phyloP scores from a whole-genome alignment of 2,113 vertebrate genomes.

The Festucalex cinctus region DNA sequence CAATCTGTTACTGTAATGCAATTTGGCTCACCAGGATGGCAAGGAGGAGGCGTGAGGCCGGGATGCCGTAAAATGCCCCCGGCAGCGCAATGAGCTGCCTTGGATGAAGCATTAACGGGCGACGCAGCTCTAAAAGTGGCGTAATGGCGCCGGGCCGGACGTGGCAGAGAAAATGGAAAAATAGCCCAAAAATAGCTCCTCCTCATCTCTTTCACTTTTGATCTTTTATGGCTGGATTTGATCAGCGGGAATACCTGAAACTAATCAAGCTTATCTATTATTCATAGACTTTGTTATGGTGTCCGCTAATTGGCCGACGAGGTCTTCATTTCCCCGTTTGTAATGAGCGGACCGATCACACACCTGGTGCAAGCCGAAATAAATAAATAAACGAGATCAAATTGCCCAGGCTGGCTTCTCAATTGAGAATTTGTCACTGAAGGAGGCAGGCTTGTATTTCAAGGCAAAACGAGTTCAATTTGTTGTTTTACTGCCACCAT shows the following conservation, averaged over 20 bases:
- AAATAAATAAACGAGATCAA: constrained; percentile 18
- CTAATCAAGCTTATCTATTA: constrained; percentile 15
- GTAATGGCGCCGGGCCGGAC: constrained; percentile 43
- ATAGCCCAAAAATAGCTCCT: constrained; percentile 1
- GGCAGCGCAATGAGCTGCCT: constrained; percentile 57
- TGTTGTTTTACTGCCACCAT: neutral
- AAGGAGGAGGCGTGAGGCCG: constrained; percentile 60
- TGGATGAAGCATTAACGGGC: constrained; percentile 38
- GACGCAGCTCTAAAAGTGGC: constrained; percentile 53
- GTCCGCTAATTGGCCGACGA: constrained; percentile 20
- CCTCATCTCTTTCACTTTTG: constrained; percentile 8
- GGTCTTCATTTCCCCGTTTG: constrained; percentile 6
- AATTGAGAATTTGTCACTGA: neutral
- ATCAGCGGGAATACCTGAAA: constrained; percentile 23
- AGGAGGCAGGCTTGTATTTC: neutral
- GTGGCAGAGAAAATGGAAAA: constrained; percentile 38
- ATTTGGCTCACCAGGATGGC: constrained; percentile 63
- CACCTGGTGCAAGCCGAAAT: constrained; percentile 23
- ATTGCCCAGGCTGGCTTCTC: neutral
- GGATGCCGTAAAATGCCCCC: constrained; percentile 55
- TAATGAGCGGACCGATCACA: constrained; percentile 23
- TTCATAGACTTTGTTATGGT: constrained; percentile 8
- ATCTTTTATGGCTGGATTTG: constrained; percentile 17
- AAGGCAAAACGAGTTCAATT: neutral
- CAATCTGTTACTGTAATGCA: constrained; percentile 75